A percentile compares a stretch with the other conserved stretches of the same genome.
Evolutionary conservation across 2,797 vertebrate genomes (phyloP).

Genomic region (Helostoma temminkii): DNA sequence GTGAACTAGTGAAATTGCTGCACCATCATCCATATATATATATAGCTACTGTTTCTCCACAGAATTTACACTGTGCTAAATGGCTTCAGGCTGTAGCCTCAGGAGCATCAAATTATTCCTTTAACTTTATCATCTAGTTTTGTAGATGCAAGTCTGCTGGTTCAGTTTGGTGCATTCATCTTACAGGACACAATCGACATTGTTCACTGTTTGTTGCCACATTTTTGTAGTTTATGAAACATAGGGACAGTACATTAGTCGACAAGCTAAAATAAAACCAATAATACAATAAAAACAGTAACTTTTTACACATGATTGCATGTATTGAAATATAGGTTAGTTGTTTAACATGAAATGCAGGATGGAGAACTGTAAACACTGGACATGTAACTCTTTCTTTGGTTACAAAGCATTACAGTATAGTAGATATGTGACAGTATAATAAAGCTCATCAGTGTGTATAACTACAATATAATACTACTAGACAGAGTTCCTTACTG

Average conservation of each 20-base stretch:
- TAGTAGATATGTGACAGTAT: constrained; percentile 17
- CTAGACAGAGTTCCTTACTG: neutral
- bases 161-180: neutral
- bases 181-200: neutral
- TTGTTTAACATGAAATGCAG: constrained; percentile 21
- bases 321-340: constrained; percentile 39
- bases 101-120: neutral
- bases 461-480: constrained; percentile 26
- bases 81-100: too few relatives aligned
- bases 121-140: neutral
- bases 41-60: too few relatives aligned
- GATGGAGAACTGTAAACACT: constrained; percentile 37
- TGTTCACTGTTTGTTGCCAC: constrained; percentile 3
- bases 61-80: too few relatives aligned
- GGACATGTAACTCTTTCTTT: constrained; percentile 56
- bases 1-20: too few relatives aligned
- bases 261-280: constrained; percentile 32
- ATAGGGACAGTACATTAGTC: constrained; percentile 31
- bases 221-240: constrained; percentile 42
- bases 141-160: neutral
- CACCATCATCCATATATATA: too few relatives aligned
- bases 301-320: constrained; percentile 42
- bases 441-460: neutral
- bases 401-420: constrained; percentile 51
- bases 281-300: constrained; percentile 39